Evolutionary conservation across 1,140 invertebrate species (phyloP), one percentile per base, ranked within the genome.

Genomic region (Paraescarpia echinospica): DNA sequence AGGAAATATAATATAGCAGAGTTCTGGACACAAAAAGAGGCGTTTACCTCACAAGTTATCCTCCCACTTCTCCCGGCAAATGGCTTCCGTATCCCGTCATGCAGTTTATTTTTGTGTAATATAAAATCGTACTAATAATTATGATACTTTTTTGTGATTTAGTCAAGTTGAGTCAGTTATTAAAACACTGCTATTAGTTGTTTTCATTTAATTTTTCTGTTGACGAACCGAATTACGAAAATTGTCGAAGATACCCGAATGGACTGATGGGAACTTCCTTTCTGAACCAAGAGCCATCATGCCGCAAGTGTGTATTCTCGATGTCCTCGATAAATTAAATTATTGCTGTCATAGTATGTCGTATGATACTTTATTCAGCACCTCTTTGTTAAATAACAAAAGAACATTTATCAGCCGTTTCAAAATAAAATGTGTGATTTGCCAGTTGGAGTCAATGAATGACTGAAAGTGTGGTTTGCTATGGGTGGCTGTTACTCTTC

Each of bases 11-110:
- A 27, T 77, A 77, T 27, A 77, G 27, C 59, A 77, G 14, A 77
- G 59, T 77, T 77, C 59, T 31, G 22, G 59, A 77, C 59, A 77
- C 59, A 77, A 77, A 77, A 77, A 77, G 59, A 77, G 59, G 59
- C 59, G 59, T 77, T 77, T 31, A 77, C 59, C 59, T 77, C 59
- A 77, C 59, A 77, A 77, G 12, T 31, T 77, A 77, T 77, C 59
- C 59, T 77, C 59, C 59, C 59, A 77, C 59, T 77, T 77, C 59
- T 77, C 59, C 59, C 59, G 59, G 59, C 59, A 77, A 77, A 77
- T 77, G 59, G 59, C 59, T 77, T 77, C 59, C 59, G 59, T 77
- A 31, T 77, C 59, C 59, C 59, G 27, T 77, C 59, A 77, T 77
- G 59, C 59, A 77, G 9, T 77, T 77, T 14, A 27, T 77, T 77